Evolutionary conservation across 1,140 invertebrate genomes (phyloP).

Genomic region (Atopsyche davidsoni): DNA sequence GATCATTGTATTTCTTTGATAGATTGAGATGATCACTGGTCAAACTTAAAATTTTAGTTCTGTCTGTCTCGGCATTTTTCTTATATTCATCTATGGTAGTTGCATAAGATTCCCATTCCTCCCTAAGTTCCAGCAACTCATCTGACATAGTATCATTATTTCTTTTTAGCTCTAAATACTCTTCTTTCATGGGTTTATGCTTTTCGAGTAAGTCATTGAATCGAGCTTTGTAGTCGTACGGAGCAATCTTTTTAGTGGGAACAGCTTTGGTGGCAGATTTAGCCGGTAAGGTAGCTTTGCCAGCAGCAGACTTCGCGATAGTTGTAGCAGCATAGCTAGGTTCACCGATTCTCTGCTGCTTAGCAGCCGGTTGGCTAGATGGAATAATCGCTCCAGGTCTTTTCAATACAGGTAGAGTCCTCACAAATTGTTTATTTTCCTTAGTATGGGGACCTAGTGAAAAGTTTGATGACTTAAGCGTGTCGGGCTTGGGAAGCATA

Average conservation of each 20-base stretch:
- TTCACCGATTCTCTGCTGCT: conserved; percentile 11
- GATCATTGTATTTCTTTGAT: conserved; percentile 33
- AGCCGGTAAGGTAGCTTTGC: too few species aligned
- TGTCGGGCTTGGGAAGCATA: conserved; percentile 8
- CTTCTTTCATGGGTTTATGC: conserved; percentile 37
- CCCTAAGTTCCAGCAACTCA: conserved; percentile 30
- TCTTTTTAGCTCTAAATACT: conserved; percentile 32
- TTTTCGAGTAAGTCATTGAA: conserved; percentile 43
- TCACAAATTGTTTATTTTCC: conserved; percentile 19
- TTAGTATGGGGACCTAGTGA: conserved; percentile 13
- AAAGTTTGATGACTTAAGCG: conserved; percentile 2
- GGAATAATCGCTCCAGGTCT: conserved; percentile 2
- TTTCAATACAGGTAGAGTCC: neutral
- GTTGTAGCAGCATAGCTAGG: neutral
- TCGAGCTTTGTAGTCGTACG: conserved; percentile 42
- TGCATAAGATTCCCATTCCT: conserved; percentile 31
- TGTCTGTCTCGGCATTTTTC: conserved; percentile 7
- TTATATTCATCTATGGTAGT: conserved; percentile 14
- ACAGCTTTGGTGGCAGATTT: neutral
- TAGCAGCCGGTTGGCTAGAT: conserved; percentile 2
- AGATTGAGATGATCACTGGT: conserved; percentile 4
- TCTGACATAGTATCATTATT: conserved; percentile 32
- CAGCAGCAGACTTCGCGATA: neutral
- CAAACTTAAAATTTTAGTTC: conserved; percentile 10
- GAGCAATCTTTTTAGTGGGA: conserved; percentile 32